A percentile compares a stretch with the other conserved stretches of the same genome.
Evolutionary conservation across 2,888 invertebrate genomes (phyloP).

Genomic region (Dusona sp.): DNA sequence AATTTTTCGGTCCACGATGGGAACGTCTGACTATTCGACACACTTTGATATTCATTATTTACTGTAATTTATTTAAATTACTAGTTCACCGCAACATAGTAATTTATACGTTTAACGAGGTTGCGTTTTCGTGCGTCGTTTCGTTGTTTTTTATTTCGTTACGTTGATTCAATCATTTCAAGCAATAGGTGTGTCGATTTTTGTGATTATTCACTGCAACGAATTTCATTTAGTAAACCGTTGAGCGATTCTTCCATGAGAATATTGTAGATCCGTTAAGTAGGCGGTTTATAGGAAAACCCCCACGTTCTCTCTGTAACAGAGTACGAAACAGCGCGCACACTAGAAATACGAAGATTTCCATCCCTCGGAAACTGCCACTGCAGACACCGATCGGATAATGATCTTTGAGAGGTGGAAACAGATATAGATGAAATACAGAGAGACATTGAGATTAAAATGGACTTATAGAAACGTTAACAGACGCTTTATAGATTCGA

Average conservation of each 20-base stretch:
- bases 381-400: slow-evolving; percentile 34
- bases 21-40: background rate
- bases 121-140: no score
- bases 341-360: slow-evolving; percentile 13
- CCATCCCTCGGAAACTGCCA: background rate
- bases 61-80: background rate
- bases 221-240: background rate
- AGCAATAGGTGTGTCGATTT: background rate
- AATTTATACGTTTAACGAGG: background rate
- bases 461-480: slow-evolving; percentile 48
- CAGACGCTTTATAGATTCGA: slow-evolving; percentile 74
- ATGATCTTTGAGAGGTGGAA: slow-evolving; percentile 32
- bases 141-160: background rate
- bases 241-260: background rate
- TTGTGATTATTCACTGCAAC: background rate
- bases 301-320: background rate
- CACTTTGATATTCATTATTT: background rate
- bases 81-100: background rate
- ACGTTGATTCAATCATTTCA: background rate
- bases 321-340: background rate
- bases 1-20: background rate
- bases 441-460: slow-evolving; percentile 26
- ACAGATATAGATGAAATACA: slow-evolving; percentile 22
- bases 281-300: slow-evolving; percentile 19
- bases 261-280: background rate